Base-by-base conservation (phyloP, 2,888 invertebrate species). In the Drosophila dives region DNA sequence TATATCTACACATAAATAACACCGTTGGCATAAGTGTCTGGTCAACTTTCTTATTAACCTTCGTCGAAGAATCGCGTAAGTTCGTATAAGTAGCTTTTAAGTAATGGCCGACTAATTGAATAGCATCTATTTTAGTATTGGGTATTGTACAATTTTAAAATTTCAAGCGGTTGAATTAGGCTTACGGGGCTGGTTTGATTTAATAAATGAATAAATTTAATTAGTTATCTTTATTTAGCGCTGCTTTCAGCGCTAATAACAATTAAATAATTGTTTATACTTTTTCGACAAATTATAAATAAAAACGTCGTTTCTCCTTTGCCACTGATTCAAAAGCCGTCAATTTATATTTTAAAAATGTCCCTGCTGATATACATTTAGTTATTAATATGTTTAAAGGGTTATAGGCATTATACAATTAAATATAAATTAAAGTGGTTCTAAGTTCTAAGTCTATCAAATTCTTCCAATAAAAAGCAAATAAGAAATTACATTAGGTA, bases 11-110 rank as follows among this genome's bases (percentile, higher is more conserved):
- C 3, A 42, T 11, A 42, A n/a, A n/a, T 6, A 42, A 12, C 17
- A 26, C 10, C 34, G 26, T 6, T 26, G 49, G 17, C 4, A 26
- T 5, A 49, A 49, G 17, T 49, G 26, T n/a, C 11, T n/a, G 10
- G 34, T 2, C 54, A 55, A 55, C 29, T 65, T 34, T 48, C 42
- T 36, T 29, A 26, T n/a, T 20, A 32, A 51, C 29, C 51, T 54
- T 54, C 36, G 23, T 17, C 6, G 6, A 20, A 20, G 45, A 45
- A 20, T 20, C 45, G 20, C 40, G 6, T 42, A n/a, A n/a, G n/a
- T 42, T 42, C 5, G 40, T n/a, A 40, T n/a, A 17, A n/a, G n/a
- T 6, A n/a, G 40, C 11, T 42, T 42, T n/a, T 40, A 40, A n/a
- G 12, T 29, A 29, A 29, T 45, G 45, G 20, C 29, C 29, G 29